Conservation (phyloP, 2,797 vertebrate genomes). For the Halcyon smyrnensis region DNA sequence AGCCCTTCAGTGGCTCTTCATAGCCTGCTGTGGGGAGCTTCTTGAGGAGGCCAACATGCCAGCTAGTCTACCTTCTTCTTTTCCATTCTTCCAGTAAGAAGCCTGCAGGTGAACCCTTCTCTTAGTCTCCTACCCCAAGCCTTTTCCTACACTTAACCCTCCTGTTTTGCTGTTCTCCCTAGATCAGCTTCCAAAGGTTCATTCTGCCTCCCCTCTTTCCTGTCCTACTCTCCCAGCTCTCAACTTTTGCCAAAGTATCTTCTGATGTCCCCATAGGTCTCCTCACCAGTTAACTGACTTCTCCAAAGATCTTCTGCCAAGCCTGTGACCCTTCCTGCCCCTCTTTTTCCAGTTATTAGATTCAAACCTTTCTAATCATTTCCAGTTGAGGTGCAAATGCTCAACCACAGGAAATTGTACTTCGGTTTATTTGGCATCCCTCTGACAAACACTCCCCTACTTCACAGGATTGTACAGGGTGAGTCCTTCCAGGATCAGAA, state of each 20-base stretch:
- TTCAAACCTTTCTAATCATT: conserved; percentile 50
- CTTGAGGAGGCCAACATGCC: background rate
- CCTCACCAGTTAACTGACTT: background rate
- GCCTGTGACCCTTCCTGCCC: background rate
- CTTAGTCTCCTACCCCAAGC: background rate
- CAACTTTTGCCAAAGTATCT: background rate
- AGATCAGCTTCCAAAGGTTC: background rate
- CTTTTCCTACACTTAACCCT: background rate
- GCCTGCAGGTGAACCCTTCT: background rate
- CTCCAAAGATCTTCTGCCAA: background rate
- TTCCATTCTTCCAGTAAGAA: background rate
- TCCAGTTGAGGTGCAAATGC: conserved; percentile 65
- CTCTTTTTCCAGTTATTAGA: conserved; percentile 27
- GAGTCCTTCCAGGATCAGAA: conserved; percentile 9
- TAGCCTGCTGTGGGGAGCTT: background rate
- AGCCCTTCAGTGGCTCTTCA: background rate
- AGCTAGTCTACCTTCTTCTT: background rate
- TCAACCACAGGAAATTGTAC: conserved; percentile 60
- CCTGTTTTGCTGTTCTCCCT: background rate
- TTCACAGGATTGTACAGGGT: background rate
- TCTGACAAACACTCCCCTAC: conserved; percentile 14
- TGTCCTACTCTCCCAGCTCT: background rate
- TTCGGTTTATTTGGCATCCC: conserved; percentile 56
- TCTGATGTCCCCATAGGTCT: background rate
- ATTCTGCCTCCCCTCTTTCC: background rate